phyloP scores from a whole-genome alignment of 1,140 invertebrate genomes.

The Drosophila biarmipes region DNA sequence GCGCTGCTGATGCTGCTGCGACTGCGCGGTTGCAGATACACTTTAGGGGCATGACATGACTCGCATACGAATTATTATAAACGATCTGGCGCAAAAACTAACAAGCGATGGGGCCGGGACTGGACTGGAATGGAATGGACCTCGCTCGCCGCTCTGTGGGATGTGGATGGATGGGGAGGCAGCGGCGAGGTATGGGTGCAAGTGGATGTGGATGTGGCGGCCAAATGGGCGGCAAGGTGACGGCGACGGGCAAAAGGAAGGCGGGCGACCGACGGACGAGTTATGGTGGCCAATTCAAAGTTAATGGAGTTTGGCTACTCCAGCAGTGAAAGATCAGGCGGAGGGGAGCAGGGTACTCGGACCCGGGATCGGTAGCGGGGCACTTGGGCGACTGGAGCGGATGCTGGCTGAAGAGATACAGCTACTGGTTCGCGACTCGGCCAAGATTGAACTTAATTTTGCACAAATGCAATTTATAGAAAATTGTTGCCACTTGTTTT shows the following conservation, averaged over 20 bases:
- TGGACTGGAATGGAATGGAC: constrained; percentile 39
- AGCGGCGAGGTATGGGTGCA: constrained; percentile 27
- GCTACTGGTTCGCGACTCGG: constrained; percentile 59
- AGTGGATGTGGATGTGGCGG: constrained; percentile 34
- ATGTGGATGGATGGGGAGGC: constrained; percentile 5
- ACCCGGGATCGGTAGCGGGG: not conserved
- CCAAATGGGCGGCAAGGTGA: constrained; percentile 52
- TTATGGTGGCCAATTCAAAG: constrained; percentile 83
- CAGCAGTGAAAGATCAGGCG: constrained; percentile 58
- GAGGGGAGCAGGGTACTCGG: constrained; percentile 7
- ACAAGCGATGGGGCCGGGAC: constrained; percentile 66
- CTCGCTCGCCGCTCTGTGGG: constrained; percentile 24
- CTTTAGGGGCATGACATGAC: constrained; percentile 83
- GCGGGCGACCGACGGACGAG: constrained; percentile 50
- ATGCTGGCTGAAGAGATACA: constrained; percentile 52
- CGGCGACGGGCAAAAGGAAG: constrained; percentile 12
- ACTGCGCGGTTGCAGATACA: constrained; percentile 78
- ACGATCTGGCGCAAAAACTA: constrained; percentile 83
- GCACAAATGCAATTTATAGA: constrained; percentile 82
- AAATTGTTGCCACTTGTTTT: constrained; percentile 83
- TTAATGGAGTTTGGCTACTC: constrained; percentile 83
- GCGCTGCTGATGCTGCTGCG: constrained; percentile 26
- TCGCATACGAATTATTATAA: constrained; percentile 84
- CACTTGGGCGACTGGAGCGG: constrained; percentile 34
- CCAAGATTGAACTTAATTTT: constrained; percentile 83